phyloP scores from a whole-genome alignment of 2,113 vertebrate species.

The Ahaetulla prasina region DNA sequence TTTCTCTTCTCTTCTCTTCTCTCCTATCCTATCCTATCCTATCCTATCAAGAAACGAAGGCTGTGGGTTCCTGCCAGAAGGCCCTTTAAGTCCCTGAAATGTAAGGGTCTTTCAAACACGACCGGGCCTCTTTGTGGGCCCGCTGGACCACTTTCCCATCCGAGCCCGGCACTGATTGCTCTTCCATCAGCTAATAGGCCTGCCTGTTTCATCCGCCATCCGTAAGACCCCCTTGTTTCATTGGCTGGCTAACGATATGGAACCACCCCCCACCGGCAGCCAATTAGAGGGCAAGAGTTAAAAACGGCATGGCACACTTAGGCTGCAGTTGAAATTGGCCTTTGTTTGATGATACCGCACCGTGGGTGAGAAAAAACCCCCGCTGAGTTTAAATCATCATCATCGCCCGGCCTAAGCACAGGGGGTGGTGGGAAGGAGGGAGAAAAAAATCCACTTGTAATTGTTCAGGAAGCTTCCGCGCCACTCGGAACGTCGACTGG shows the following conservation, averaged over 20 bases:
- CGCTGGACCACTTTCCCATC: background rate
- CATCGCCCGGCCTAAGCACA: background rate
- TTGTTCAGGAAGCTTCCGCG: background rate
- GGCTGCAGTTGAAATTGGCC: constrained; percentile 33
- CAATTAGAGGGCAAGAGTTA: constrained; percentile 35
- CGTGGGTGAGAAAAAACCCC: background rate
- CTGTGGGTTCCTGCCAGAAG: too few relatives aligned
- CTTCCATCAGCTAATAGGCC: background rate
- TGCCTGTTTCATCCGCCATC: constrained; percentile 8
- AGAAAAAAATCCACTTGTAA: background rate
- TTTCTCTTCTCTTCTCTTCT: too few relatives aligned
- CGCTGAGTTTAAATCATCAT: constrained; percentile 27
- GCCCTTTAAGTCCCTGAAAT: too few relatives aligned
- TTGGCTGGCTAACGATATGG: constrained; percentile 36
- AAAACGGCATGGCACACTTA: constrained; percentile 26
- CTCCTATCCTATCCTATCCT: too few relatives aligned
- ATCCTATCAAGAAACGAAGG: background rate
- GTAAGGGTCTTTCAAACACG: background rate
- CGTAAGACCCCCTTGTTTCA: constrained; percentile 20
- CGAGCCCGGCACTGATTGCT: background rate
- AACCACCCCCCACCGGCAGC: constrained; percentile 24
- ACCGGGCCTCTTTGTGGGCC: background rate
- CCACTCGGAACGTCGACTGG: background rate
- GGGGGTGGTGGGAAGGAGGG: too few relatives aligned
- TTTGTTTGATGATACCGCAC: constrained; percentile 30